Conservation (phyloP, 2,888 invertebrate species). For the Trachelus stipa region DNA sequence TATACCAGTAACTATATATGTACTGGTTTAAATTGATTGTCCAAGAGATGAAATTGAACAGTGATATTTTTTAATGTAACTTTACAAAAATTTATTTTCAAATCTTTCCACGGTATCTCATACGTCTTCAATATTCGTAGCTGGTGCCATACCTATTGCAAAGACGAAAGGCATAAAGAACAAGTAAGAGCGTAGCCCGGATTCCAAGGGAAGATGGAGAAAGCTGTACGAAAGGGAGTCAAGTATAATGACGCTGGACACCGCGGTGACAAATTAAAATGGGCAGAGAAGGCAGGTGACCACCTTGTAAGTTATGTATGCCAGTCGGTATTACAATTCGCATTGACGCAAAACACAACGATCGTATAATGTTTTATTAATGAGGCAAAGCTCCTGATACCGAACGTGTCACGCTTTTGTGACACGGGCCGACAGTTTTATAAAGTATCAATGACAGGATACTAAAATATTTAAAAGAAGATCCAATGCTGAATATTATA, state of each 20-base stretch:
- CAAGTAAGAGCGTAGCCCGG: neutral
- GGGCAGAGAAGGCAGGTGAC: slow-evolving; percentile 16
- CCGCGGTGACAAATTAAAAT: slow-evolving; percentile 47
- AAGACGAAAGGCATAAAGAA: neutral
- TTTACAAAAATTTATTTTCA: no score
- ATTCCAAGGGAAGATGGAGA: neutral
- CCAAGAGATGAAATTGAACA: no score
- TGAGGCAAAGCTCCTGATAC: slow-evolving; percentile 9
- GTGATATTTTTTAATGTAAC: no score
- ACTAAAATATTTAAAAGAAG: no score
- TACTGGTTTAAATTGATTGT: no score
- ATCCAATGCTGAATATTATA: no score
- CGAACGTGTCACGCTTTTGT: neutral
- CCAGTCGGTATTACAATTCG: slow-evolving; percentile 15
- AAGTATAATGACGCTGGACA: neutral
- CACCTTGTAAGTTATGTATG: neutral
- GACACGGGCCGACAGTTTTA: neutral
- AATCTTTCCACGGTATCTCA: neutral
- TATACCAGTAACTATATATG: no score
- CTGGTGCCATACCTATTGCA: neutral
- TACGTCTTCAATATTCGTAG: neutral
- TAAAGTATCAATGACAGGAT: neutral
- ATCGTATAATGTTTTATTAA: slow-evolving; percentile 22
- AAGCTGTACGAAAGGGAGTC: slow-evolving; percentile 1
- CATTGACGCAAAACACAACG: slow-evolving; percentile 22